phyloP scores from a whole-genome alignment of 2,113 vertebrate genomes.

The Gambusia holbrooki region DNA sequence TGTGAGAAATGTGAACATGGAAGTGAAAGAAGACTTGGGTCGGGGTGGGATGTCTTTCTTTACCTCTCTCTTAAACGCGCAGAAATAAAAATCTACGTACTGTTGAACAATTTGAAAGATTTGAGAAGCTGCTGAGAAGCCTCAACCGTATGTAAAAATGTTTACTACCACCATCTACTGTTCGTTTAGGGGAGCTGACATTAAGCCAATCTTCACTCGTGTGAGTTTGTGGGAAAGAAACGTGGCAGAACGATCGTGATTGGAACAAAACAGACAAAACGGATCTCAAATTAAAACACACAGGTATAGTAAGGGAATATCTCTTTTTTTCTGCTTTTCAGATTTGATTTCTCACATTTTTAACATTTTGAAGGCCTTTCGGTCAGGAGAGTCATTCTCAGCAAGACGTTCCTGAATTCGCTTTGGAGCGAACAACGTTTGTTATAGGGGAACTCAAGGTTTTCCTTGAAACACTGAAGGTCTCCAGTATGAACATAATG shows the following conservation, averaged over 20 bases:
- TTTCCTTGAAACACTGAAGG: background rate
- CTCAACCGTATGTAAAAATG: conserved; percentile 63
- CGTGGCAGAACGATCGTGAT: background rate
- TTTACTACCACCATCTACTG: conserved; percentile 85
- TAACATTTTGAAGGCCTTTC: background rate
- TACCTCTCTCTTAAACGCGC: too few species aligned
- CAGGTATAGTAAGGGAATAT: background rate
- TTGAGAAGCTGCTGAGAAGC: conserved; percentile 1
- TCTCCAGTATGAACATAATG: background rate
- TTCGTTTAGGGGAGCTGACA: conserved; percentile 73
- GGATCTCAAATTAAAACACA: background rate
- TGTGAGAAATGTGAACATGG: conserved; percentile 16
- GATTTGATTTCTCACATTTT: background rate
- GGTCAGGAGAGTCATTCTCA: background rate
- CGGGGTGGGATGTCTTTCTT: background rate
- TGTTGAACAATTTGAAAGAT: background rate
- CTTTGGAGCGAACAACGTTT: background rate
- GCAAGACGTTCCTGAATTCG: background rate
- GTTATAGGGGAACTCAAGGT: conserved; percentile 9
- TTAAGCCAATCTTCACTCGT: conserved; percentile 1
- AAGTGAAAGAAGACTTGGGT: background rate
- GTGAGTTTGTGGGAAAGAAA: background rate
- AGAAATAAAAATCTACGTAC: background rate
- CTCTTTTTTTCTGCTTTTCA: conserved; percentile 45
- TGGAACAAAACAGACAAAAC: background rate